phyloP scores from a whole-genome alignment of 2,797 vertebrate species.

The Silurus lanzhouensis region DNA sequence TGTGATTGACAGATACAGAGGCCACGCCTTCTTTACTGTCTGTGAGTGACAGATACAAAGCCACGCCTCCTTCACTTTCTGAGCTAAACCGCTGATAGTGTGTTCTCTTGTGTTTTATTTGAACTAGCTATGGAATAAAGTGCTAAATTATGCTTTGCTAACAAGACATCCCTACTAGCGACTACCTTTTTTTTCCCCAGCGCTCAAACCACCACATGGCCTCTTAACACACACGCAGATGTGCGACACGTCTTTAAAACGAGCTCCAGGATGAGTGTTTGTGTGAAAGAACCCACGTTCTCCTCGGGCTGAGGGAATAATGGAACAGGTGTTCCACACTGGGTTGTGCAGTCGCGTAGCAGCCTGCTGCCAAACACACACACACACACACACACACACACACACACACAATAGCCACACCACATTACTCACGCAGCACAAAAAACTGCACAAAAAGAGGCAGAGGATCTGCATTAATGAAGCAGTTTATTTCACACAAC shows the following conservation, averaged over 20 bases:
- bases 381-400: not conserved
- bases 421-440: not conserved
- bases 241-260: not conserved
- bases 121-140: not conserved
- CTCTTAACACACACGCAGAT: not conserved
- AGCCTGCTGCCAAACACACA: conserved; percentile 5
- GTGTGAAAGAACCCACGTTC: not conserved
- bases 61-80: not conserved
- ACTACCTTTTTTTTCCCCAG: not conserved
- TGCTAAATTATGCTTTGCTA: not conserved
- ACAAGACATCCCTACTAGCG: not conserved
- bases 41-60: not conserved
- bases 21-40: not conserved
- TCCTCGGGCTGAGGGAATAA: conserved; percentile 22
- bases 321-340: conserved; percentile 33
- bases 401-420: not conserved
- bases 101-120: not conserved
- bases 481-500: conserved; percentile 35
- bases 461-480: conserved; percentile 27
- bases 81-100: not conserved
- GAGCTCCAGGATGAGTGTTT: conserved; percentile 12
- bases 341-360: not conserved
- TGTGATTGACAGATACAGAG: not conserved
- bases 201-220: not conserved
- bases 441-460: not conserved